These are phyloP conservation scores for Aethina tumida DNA, from an alignment of 1,140 invertebrate species.

Conservation along the genomic window DNA sequence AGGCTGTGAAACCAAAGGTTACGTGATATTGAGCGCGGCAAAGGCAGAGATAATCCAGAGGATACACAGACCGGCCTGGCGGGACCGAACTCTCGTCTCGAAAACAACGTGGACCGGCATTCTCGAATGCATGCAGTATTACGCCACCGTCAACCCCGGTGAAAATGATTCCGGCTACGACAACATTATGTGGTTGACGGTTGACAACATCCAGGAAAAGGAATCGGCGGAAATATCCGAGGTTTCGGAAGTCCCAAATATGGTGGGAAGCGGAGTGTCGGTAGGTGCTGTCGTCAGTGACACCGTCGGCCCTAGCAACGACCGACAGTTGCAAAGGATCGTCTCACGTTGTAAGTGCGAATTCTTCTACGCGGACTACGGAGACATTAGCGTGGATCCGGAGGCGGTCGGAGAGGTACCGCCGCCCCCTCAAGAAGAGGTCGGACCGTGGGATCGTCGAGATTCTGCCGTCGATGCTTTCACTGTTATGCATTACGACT, in stretches of 20 bases:
- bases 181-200: conserved; percentile 91
- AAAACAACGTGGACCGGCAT: conserved; percentile 94
- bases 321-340: conserved; percentile 79
- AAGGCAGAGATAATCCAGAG: conserved; percentile 89
- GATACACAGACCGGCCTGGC: conserved; percentile 86
- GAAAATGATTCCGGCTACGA: conserved; percentile 58
- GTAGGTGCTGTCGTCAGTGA: conserved; percentile 92
- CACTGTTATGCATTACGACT: conserved; percentile 95
- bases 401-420: conserved; percentile 52
- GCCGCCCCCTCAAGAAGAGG: conserved; percentile 57
- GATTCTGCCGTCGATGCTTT: conserved; percentile 92
- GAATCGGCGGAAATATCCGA: conserved; percentile 65
- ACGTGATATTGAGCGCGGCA: conserved; percentile 92
- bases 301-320: conserved; percentile 75
- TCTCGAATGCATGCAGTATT: conserved; percentile 97
- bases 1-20: conserved; percentile 92
- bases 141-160: conserved; percentile 84
- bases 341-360: conserved; percentile 95
- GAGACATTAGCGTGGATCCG: conserved; percentile 67
- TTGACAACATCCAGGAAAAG: conserved; percentile 87
- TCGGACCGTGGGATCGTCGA: conserved; percentile 60
- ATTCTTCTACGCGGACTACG: conserved; percentile 94
- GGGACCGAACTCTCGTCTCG: conserved; percentile 74
- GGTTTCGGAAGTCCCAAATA: conserved; percentile 66
- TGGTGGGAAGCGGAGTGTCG: conserved; percentile 89